phyloP scores from a whole-genome alignment of 2,113 vertebrate species.

The Laticauda laticaudata region DNA sequence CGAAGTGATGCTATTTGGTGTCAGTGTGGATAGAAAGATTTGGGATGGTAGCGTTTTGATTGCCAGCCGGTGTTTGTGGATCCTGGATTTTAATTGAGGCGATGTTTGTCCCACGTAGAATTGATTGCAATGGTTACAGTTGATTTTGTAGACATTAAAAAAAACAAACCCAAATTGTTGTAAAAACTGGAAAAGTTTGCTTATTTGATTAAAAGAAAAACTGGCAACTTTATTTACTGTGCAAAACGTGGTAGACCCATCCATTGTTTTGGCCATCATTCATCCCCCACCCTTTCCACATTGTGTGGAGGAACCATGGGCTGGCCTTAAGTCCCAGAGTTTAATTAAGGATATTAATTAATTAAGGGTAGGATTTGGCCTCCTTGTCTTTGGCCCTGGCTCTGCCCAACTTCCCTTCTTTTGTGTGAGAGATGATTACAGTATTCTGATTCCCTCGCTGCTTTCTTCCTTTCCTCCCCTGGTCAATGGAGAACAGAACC shows the following conservation, averaged over 20 bases:
- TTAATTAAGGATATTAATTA: slow-evolving; percentile 9
- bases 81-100: too few relatives aligned
- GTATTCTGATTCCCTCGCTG: background rate
- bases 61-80: too few relatives aligned
- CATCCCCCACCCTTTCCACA: background rate
- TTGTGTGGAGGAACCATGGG: background rate
- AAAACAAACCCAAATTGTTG: background rate
- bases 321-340: background rate
- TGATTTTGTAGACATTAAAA: background rate
- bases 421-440: background rate
- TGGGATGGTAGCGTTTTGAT: too few relatives aligned
- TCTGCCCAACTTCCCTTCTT: background rate
- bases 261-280: background rate
- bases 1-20: too few relatives aligned
- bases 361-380: slow-evolving; percentile 1
- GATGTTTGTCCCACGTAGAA: too few relatives aligned
- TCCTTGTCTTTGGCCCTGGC: background rate
- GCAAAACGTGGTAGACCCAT: background rate
- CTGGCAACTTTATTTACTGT: background rate
- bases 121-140: too few relatives aligned
- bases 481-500: background rate
- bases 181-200: background rate
- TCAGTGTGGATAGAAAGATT: too few relatives aligned
- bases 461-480: background rate
- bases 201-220: background rate